Percentiles rank a stretch among this genome's conserved stretches.
Conservation (phyloP, 1,140 invertebrate genomes). For the Drosophila eugracilis region DNA sequence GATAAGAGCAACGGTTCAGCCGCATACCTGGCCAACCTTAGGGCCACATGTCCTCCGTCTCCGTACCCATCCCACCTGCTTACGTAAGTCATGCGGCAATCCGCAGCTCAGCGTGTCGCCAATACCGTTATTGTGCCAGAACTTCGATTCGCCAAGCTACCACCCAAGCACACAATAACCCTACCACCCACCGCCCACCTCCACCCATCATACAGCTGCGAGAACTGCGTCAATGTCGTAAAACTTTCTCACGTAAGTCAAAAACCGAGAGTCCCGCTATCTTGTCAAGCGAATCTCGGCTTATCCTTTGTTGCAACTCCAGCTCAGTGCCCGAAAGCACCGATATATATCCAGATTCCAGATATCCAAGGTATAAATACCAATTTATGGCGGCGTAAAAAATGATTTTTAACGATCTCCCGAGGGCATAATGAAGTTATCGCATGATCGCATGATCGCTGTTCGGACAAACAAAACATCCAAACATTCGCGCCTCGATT, state of each 20-base stretch:
- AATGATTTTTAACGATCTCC: constrained; percentile 41
- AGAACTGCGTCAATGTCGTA: constrained; percentile 70
- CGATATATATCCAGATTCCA: constrained; percentile 1
- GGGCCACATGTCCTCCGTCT: constrained; percentile 25
- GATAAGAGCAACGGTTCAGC: constrained; percentile 45
- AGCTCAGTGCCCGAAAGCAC: neutral
- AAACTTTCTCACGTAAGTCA: constrained; percentile 80
- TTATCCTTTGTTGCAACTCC: constrained; percentile 32
- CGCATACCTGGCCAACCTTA: constrained; percentile 23
- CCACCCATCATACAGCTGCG: constrained; percentile 24
- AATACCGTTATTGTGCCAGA: constrained; percentile 62
- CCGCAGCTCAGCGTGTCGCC: constrained; percentile 62
- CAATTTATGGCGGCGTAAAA: constrained; percentile 43
- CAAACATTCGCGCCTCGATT: constrained; percentile 13
- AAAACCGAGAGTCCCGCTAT: constrained; percentile 54
- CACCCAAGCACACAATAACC: constrained; percentile 1
- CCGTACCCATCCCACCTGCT: constrained; percentile 41
- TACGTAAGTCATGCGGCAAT: constrained; percentile 61
- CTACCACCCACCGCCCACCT: constrained; percentile 15
- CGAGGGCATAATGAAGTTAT: constrained; percentile 38
- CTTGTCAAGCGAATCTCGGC: constrained; percentile 39
- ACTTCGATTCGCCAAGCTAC: neutral
- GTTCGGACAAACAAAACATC: constrained; percentile 39
- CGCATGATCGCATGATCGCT: constrained; percentile 27
- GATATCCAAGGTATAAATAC: constrained; percentile 32